phyloP scores from a whole-genome alignment of 2,797 vertebrate species.

The Lutra lutra region DNA sequence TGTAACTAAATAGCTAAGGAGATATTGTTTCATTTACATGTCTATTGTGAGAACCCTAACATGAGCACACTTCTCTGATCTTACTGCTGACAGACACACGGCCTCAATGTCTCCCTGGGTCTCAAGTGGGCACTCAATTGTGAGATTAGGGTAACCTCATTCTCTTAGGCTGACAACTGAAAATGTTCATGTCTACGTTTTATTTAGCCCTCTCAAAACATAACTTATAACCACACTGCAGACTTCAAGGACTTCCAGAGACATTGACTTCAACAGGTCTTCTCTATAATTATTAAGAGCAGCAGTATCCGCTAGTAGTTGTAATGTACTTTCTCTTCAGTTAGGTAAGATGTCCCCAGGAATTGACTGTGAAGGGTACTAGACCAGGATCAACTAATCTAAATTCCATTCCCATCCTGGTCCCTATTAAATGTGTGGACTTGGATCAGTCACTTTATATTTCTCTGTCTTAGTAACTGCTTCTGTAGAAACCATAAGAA shows the following conservation, averaged over 20 bases:
- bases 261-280: background rate
- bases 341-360: background rate
- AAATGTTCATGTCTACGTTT: constrained; percentile 58
- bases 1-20: too few species aligned
- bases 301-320: background rate
- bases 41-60: too few species aligned
- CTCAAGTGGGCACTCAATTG: background rate
- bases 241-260: constrained; percentile 50
- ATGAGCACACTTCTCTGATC: background rate
- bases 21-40: background rate
- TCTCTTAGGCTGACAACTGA: constrained; percentile 26
- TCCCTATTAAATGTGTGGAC: background rate
- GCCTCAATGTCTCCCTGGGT: background rate
- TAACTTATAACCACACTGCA: background rate
- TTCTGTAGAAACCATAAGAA: background rate
- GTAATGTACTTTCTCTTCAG: background rate
- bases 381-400: background rate
- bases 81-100: background rate
- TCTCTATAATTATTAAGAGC: background rate
- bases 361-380: background rate
- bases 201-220: background rate
- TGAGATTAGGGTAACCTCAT: background rate
- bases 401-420: background rate
- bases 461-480: background rate
- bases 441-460: background rate